Evolutionary conservation across 2,797 vertebrate species (phyloP).

Genomic region (Sebastolobus alascanus): DNA sequence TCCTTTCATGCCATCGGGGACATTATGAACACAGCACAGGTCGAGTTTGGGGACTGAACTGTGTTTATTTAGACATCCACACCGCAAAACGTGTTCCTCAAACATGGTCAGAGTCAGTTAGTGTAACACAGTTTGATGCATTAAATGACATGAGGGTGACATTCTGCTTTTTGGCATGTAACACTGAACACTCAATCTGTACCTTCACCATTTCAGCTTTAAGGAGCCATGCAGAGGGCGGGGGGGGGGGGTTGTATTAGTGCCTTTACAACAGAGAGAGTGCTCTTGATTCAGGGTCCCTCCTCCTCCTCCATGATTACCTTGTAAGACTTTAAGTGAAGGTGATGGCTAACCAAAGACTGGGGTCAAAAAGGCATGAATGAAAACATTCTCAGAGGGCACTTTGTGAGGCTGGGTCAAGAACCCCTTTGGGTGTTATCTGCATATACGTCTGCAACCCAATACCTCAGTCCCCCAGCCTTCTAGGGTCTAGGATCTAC

Average conservation of each 20-base stretch:
- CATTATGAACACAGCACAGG: conserved; percentile 31
- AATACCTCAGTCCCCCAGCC: conserved; percentile 16
- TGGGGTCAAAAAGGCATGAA: conserved; percentile 32
- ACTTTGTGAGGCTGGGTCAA: conserved; percentile 32
- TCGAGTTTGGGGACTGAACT: conserved; percentile 24
- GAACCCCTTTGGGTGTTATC: conserved; percentile 48
- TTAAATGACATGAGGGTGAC: neutral
- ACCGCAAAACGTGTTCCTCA: conserved; percentile 17
- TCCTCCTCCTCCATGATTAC: conserved; percentile 25
- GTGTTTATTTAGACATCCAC: conserved; percentile 53
- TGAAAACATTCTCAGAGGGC: conserved; percentile 40
- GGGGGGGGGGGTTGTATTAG: neutral
- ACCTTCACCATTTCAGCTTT: neutral
- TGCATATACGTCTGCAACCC: conserved; percentile 35
- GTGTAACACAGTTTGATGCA: neutral
- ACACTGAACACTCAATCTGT: neutral
- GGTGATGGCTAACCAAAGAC: conserved; percentile 28
- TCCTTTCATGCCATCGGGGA: conserved; percentile 42
- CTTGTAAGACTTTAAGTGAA: conserved; percentile 39
- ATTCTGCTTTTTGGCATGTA: neutral
- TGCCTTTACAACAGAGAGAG: neutral
- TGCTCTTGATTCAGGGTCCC: neutral
- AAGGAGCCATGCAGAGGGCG: neutral
- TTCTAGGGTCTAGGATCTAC: neutral
- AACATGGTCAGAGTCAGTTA: neutral